phyloP scores from a whole-genome alignment of 2,113 vertebrate species.

The Tringa solitaria region DNA sequence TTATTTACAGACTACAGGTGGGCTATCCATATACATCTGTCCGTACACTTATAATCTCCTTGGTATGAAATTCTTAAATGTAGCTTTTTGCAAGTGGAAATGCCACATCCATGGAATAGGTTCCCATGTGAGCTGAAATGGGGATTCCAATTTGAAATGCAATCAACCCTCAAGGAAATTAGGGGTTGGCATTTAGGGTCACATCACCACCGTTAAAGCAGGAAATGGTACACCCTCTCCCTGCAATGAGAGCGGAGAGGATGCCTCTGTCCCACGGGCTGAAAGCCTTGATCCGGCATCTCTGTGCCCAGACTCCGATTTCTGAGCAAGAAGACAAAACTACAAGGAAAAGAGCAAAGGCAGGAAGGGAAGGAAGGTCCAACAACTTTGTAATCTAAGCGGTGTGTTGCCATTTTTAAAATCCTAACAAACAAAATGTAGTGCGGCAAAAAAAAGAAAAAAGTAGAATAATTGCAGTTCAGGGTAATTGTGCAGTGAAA shows the following conservation, averaged over 20 bases:
- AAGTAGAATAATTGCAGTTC: neutral
- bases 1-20: conserved; percentile 56
- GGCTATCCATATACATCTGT: neutral
- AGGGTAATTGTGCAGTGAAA: neutral
- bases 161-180: neutral
- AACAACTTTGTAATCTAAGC: neutral
- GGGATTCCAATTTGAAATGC: neutral
- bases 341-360: neutral
- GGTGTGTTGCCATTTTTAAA: neutral
- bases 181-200: neutral
- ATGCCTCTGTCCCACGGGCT: neutral
- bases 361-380: neutral
- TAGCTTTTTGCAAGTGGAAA: neutral
- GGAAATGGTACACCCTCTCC: neutral
- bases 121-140: neutral
- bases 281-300: neutral
- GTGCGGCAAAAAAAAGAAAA: neutral
- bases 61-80: neutral
- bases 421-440: neutral
- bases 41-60: neutral
- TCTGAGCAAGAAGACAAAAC: neutral
- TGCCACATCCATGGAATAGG: neutral
- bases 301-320: neutral
- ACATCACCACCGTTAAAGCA: neutral
- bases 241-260: neutral